These are phyloP conservation scores for Drosophila albomicans DNA, from an alignment of 1,140 invertebrate species.

Conservation along the genomic window DNA sequence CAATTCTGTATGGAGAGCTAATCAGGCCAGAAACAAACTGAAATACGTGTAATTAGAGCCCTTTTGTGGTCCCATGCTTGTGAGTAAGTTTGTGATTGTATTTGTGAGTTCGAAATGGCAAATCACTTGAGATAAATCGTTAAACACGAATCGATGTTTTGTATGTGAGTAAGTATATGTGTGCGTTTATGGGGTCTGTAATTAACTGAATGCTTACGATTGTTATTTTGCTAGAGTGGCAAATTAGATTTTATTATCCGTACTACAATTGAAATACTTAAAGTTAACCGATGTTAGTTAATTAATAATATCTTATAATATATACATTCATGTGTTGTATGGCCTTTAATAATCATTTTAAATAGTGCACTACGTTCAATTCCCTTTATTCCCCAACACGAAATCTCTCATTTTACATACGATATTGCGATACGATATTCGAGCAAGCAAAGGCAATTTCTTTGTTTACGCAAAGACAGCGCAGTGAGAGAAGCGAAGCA, in stretches of 20 bases:
- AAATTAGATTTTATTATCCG: neutral
- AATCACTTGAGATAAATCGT: constrained; percentile 44
- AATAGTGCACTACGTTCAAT: too few relatives aligned
- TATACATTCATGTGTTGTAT: too few relatives aligned
- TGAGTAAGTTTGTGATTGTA: constrained; percentile 24
- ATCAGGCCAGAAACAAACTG: constrained; percentile 47
- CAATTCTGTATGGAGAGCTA: constrained; percentile 47
- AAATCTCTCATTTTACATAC: constrained; percentile 18
- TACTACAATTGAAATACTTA: neutral
- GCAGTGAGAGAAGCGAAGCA: constrained; percentile 34
- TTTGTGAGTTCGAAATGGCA: constrained; percentile 38
- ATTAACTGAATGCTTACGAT: constrained; percentile 35
- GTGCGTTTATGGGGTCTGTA: constrained; percentile 31
- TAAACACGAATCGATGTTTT: constrained; percentile 14
- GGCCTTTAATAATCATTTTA: too few relatives aligned
- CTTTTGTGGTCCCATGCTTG: constrained; percentile 41
- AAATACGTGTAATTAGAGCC: constrained; percentile 70
- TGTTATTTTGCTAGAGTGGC: neutral
- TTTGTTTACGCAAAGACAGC: constrained; percentile 26
- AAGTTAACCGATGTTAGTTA: neutral
- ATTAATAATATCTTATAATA: neutral
- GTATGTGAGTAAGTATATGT: neutral
- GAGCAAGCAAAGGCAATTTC: constrained; percentile 37
- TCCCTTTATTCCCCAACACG: neutral
- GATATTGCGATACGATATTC: constrained; percentile 38